Evolutionary conservation across 2,888 invertebrate species (phyloP).

Genomic region (Limnephilus lunatus): DNA sequence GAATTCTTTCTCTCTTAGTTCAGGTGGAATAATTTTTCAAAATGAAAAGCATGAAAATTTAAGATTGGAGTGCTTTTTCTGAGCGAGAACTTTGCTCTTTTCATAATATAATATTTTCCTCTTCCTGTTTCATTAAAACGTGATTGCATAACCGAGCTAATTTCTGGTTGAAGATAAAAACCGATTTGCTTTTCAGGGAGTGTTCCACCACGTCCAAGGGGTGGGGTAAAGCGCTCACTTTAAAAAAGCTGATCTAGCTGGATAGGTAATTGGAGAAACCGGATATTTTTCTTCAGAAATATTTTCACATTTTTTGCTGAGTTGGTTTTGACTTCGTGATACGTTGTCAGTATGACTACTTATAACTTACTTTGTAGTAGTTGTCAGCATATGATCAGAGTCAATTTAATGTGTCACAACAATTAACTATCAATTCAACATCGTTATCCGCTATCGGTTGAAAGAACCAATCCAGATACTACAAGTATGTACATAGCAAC

Average conservation of each 20-base stretch:
- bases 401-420: background rate
- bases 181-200: background rate
- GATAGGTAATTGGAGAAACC: background rate
- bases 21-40: background rate
- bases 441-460: too few relatives aligned
- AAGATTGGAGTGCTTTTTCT: background rate
- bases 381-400: background rate
- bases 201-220: background rate
- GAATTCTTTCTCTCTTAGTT: background rate
- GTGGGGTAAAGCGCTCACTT: background rate
- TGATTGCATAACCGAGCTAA: background rate
- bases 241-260: background rate
- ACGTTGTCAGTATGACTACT: background rate
- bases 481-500: too few relatives aligned
- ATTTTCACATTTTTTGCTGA: background rate
- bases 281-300: background rate
- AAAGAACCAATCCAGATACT: too few relatives aligned
- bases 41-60: background rate
- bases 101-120: background rate
- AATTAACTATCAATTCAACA: too few relatives aligned
- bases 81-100: background rate
- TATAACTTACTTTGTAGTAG: background rate
- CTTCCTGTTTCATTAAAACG: background rate
- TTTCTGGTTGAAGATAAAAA: background rate
- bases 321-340: background rate